Evolutionary conservation across 2,797 vertebrate genomes (phyloP).

Genomic region (Amphiprion clarkii): DNA sequence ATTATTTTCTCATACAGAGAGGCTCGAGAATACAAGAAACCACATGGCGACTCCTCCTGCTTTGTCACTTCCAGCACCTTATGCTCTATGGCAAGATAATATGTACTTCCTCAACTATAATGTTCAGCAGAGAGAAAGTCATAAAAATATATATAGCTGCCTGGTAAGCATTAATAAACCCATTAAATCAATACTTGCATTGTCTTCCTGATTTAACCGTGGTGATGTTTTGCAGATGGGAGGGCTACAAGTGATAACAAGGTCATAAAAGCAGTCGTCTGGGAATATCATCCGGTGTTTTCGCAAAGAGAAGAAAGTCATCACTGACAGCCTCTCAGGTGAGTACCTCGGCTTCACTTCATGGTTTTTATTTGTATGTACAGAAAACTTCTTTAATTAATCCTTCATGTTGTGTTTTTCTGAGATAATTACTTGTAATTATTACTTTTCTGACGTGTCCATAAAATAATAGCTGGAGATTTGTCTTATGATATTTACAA

Average conservation of each 20-base stretch:
- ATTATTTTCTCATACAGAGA: neutral
- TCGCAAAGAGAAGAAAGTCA: conserved; percentile 1
- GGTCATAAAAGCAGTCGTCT: conserved; percentile 45
- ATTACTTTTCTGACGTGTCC: no score
- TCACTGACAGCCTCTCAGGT: conserved; percentile 42
- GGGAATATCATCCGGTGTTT: conserved; percentile 6
- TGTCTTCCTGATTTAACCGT: neutral
- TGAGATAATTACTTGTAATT: neutral
- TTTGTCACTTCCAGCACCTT: neutral
- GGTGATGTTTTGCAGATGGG: conserved; percentile 37
- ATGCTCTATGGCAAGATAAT: neutral
- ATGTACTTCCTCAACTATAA: neutral
- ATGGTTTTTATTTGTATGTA: neutral
- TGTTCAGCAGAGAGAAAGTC: neutral
- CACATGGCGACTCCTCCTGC: neutral
- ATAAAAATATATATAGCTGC: conserved; percentile 22
- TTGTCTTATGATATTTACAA: neutral
- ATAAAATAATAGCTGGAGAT: no score
- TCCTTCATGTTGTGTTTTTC: neutral
- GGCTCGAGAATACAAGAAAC: neutral
- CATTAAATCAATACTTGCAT: conserved; percentile 7
- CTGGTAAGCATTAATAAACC: conserved; percentile 12
- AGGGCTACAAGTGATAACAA: conserved; percentile 52
- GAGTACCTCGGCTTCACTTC: conserved; percentile 21
- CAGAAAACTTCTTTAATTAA: neutral